Percentiles rank a stretch among this genome's conserved stretches.
Evolutionary conservation across 2,797 vertebrate genomes (phyloP).

Genomic region (Sylvia borin): DNA sequence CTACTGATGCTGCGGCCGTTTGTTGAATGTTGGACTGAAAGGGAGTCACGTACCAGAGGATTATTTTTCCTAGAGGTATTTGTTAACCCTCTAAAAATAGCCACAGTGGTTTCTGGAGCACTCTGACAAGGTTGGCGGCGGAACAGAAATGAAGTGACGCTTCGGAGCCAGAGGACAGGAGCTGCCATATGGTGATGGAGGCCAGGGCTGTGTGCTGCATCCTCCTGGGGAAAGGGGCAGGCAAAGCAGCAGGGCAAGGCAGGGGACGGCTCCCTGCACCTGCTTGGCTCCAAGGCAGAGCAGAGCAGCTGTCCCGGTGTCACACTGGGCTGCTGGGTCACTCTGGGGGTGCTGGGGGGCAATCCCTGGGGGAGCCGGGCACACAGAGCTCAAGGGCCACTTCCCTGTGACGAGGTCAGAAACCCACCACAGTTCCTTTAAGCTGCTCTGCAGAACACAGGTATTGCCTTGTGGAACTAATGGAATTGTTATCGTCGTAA

Average conservation of each 20-base stretch:
- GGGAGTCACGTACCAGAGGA: background rate
- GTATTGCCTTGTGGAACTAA: background rate
- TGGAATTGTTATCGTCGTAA: fast-evolving
- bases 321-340: background rate
- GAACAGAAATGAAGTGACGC: fast-evolving
- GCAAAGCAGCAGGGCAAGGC: fast-evolving
- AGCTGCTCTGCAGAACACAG: background rate
- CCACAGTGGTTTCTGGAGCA: background rate
- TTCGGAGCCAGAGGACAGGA: background rate
- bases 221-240: background rate
- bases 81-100: slow-evolving; percentile 49
- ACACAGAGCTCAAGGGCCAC: fast-evolving
- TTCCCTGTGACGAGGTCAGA: fast-evolving
- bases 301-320: fast-evolving
- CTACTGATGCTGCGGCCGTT: fast-evolving
- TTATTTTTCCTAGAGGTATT: slow-evolving; percentile 3
- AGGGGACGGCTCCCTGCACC: fast-evolving
- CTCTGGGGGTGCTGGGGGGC: background rate
- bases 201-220: fast-evolving
- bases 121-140: background rate
- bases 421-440: fast-evolving
- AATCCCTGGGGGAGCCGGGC: fast-evolving
- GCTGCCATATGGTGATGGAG: background rate
- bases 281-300: background rate
- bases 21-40: background rate